Evolutionary conservation across 2,888 invertebrate species (phyloP).

Genomic region (Theretra japonica): DNA sequence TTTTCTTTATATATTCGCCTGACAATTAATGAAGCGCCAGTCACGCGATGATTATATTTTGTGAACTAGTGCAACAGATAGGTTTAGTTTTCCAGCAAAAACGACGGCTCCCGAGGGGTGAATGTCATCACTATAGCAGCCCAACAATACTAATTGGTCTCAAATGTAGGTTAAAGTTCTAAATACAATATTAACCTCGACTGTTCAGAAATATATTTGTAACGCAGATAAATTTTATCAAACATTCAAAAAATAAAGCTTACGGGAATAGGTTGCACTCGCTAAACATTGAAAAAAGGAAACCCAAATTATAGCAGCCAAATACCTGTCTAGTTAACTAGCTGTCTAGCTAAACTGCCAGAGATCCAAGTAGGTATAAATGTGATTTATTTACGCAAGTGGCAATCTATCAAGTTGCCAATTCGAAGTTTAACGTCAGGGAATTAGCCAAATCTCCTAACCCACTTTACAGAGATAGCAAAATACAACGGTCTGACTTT

Average conservation of each 20-base stretch:
- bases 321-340: background rate
- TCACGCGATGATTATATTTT: background rate
- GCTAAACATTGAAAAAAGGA: background rate
- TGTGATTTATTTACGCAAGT: constrained; percentile 18
- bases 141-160: background rate
- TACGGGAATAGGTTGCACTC: background rate
- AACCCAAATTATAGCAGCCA: background rate
- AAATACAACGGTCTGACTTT: constrained; percentile 43
- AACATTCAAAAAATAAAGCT: too few relatives aligned
- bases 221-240: too few relatives aligned
- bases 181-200: background rate
- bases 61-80: background rate
- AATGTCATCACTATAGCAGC: background rate
- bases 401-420: constrained; percentile 46
- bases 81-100: background rate
- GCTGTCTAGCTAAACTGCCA: background rate
- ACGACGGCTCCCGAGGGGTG: background rate
- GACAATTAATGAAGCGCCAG: background rate
- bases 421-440: constrained; percentile 44
- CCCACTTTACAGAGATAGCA: constrained; percentile 45
- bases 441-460: constrained; percentile 48
- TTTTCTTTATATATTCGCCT: background rate
- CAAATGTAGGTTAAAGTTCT: background rate
- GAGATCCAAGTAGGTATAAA: constrained; percentile 11
- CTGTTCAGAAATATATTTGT: too few relatives aligned